These are phyloP conservation scores for Chloroclysta siterata DNA, from an alignment of 2,888 invertebrate species.

Conservation along the genomic window DNA sequence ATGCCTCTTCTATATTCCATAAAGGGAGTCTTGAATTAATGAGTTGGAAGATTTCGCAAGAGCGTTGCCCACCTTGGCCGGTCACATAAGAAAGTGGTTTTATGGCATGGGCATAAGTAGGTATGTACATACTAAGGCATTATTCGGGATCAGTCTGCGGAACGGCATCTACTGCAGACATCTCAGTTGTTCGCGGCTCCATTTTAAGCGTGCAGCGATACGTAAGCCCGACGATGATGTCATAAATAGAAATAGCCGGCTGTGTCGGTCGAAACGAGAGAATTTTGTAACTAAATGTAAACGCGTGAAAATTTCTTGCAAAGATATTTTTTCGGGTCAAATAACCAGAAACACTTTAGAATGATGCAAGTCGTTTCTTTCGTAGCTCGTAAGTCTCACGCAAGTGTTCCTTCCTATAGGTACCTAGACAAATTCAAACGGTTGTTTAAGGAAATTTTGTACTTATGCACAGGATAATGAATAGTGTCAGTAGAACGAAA, in stretches of 20 bases:
- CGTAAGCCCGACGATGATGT: slow-evolving; percentile 85
- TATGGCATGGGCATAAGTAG: slow-evolving; percentile 29
- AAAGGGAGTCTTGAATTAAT: slow-evolving; percentile 82
- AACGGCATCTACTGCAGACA: slow-evolving; percentile 82
- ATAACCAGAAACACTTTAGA: slow-evolving; percentile 8
- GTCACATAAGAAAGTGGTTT: slow-evolving; percentile 68
- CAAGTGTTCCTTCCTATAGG: slow-evolving; percentile 17
- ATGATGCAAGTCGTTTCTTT: slow-evolving; percentile 2
- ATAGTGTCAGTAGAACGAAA: too few species aligned
- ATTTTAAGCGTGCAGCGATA: slow-evolving; percentile 86
- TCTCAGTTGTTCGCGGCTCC: slow-evolving; percentile 74
- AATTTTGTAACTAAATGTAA: slow-evolving; percentile 72
- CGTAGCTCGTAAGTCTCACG: background rate
- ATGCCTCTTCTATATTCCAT: slow-evolving; percentile 75
- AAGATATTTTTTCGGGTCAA: slow-evolving; percentile 45
- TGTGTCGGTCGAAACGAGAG: slow-evolving; percentile 65
- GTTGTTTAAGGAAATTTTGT: slow-evolving; percentile 19
- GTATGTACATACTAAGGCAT: slow-evolving; percentile 66
- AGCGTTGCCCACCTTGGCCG: slow-evolving; percentile 62
- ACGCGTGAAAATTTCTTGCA: slow-evolving; percentile 57
- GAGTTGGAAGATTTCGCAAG: slow-evolving; percentile 75
- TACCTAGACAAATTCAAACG: slow-evolving; percentile 16
- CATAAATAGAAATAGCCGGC: slow-evolving; percentile 85
- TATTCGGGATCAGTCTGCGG: slow-evolving; percentile 81
- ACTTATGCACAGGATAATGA: background rate